These are phyloP conservation scores for Ypsolopha scabrella DNA, from an alignment of 2,888 invertebrate genomes.

Conservation along the genomic window DNA sequence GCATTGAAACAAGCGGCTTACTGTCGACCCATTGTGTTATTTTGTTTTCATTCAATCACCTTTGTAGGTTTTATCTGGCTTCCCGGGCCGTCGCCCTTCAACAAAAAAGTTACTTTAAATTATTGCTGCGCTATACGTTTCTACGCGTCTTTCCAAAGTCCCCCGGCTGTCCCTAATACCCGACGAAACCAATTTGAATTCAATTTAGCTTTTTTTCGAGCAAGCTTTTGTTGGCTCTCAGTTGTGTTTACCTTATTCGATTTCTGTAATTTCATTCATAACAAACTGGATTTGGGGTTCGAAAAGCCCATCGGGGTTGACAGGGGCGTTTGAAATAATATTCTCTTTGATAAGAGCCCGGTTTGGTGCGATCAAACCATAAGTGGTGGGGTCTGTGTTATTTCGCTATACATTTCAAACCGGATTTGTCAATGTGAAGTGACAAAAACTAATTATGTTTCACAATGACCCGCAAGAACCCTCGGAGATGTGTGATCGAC, in stretches of 20 bases:
- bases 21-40: conserved; percentile 18
- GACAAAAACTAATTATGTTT: conserved; percentile 67
- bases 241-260: conserved; percentile 71
- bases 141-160: conserved; percentile 49
- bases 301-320: conserved; percentile 64
- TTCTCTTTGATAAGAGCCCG: conserved; percentile 68
- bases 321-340: conserved; percentile 71
- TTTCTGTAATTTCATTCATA: conserved; percentile 72
- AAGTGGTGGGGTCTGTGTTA: conserved; percentile 52
- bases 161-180: conserved; percentile 65
- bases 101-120: conserved; percentile 63
- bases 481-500: conserved; percentile 21
- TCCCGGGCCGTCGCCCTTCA: conserved; percentile 40
- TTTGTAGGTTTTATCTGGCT: conserved; percentile 37
- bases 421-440: conserved; percentile 67
- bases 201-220: conserved; percentile 68
- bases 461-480: conserved; percentile 44
- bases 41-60: conserved; percentile 46
- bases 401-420: conserved; percentile 40
- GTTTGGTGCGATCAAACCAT: conserved; percentile 32
- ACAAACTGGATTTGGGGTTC: conserved; percentile 69
- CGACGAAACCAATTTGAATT: conserved; percentile 71
- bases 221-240: conserved; percentile 68
- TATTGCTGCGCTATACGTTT: conserved; percentile 46
- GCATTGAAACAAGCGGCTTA: conserved; percentile 8